Evolutionary conservation across 2,888 invertebrate genomes (phyloP).

Genomic region (Acleris holmiana): DNA sequence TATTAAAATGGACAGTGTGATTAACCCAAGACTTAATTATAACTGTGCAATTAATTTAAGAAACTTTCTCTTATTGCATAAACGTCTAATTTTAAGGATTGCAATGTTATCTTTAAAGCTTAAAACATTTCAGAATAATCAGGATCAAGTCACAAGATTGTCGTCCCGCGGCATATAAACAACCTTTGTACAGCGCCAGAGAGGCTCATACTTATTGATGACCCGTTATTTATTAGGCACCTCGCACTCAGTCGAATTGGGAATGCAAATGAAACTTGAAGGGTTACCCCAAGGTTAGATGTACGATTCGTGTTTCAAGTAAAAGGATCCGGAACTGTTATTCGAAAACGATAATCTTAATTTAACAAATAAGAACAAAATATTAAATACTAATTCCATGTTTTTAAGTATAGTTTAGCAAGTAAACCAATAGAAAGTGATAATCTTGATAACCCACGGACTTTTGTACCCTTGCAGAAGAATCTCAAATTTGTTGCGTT

Average conservation of each 20-base stretch:
- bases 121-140: not conserved
- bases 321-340: not conserved
- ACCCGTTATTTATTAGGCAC: slow-evolving; percentile 70
- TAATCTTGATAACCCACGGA: too few relatives aligned
- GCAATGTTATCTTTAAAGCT: too few relatives aligned
- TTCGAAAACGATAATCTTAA: not conserved
- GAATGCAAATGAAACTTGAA: slow-evolving; percentile 55
- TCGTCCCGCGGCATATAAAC: slow-evolving; percentile 17
- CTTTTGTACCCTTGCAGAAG: too few relatives aligned
- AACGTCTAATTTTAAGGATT: too few relatives aligned
- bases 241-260: slow-evolving; percentile 55
- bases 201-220: slow-evolving; percentile 70
- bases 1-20: too few relatives aligned
- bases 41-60: too few relatives aligned
- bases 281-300: slow-evolving; percentile 28
- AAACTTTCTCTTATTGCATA: too few relatives aligned
- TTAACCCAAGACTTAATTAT: too few relatives aligned
- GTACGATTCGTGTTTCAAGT: slow-evolving; percentile 19
- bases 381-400: too few relatives aligned
- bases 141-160: not conserved
- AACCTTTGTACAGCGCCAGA: slow-evolving; percentile 31
- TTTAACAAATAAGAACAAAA: not conserved
- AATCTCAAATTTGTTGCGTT: too few relatives aligned
- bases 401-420: too few relatives aligned
- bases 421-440: too few relatives aligned